Percentiles rank a stretch among this genome's conserved stretches.
phyloP scores from a whole-genome alignment of 2,797 vertebrate genomes.

The Hipposideros larvatus region DNA sequence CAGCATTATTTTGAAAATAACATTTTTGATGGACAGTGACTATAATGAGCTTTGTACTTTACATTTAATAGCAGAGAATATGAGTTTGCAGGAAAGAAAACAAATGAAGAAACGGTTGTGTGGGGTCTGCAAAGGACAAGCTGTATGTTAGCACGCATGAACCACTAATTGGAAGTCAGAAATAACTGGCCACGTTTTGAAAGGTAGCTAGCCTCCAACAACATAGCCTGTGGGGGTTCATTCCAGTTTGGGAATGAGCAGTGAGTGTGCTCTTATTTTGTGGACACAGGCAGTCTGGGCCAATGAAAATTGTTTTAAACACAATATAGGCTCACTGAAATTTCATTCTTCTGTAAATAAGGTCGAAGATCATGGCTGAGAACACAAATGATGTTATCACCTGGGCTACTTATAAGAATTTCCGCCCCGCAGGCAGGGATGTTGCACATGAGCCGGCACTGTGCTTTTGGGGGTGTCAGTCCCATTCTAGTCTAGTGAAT shows the following conservation, averaged over 20 bases:
- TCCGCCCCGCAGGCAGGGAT: background rate
- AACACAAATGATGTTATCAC: background rate
- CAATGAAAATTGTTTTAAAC: background rate
- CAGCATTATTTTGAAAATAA: background rate
- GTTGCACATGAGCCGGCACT: rapidly evolving
- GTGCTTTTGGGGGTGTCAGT: background rate
- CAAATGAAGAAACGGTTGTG: background rate
- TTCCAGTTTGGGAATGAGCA: background rate
- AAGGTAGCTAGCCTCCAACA: background rate
- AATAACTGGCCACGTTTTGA: background rate
- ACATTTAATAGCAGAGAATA: background rate
- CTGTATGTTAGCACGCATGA: background rate
- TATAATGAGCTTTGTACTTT: background rate
- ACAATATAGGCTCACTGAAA: background rate
- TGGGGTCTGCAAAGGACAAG: background rate
- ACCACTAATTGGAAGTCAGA: background rate
- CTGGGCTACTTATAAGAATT: background rate
- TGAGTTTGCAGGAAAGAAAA: background rate
- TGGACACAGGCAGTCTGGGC: rapidly evolving
- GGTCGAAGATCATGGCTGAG: background rate
- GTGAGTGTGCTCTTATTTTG: background rate
- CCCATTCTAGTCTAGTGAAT: background rate
- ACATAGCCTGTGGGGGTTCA: rapidly evolving
- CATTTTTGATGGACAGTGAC: background rate
- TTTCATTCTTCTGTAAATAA: background rate